Conservation (phyloP, 2,113 vertebrate genomes). For the Chaetops frenatus region DNA sequence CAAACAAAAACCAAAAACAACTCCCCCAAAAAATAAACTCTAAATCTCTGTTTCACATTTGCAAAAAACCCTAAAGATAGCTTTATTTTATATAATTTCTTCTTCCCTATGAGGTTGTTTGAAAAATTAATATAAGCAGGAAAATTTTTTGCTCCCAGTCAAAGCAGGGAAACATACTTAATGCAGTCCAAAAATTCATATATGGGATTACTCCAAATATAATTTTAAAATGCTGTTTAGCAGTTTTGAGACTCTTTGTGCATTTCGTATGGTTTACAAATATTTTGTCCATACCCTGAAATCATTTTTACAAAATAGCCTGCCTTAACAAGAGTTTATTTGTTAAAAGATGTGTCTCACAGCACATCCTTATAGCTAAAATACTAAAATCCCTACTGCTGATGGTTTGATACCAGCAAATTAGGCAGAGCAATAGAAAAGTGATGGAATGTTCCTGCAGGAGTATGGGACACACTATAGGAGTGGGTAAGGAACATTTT, state of each 20-base stretch:
- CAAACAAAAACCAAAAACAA: background rate
- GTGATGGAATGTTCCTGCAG: background rate
- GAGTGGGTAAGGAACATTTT: background rate
- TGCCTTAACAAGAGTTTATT: background rate
- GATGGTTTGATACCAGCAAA: background rate
- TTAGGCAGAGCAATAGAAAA: background rate
- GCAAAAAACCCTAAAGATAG: background rate
- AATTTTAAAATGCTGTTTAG: background rate
- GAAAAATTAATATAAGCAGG: background rate
- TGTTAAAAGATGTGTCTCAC: background rate
- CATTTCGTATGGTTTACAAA: background rate
- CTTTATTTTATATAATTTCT: background rate
- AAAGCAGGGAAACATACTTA: background rate
- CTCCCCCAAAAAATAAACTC: accelerated
- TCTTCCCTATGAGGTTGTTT: background rate
- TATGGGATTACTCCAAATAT: background rate
- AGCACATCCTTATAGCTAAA: background rate
- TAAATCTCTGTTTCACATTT: background rate
- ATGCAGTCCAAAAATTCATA: background rate
- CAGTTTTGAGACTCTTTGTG: background rate
- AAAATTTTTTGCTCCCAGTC: background rate
- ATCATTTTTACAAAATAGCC: background rate
- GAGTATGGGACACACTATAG: no score
- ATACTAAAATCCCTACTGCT: background rate
- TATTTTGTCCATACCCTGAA: background rate